These are phyloP conservation scores for Chelonus formosanus DNA, from an alignment of 2,888 invertebrate species.

Conservation along the genomic window DNA sequence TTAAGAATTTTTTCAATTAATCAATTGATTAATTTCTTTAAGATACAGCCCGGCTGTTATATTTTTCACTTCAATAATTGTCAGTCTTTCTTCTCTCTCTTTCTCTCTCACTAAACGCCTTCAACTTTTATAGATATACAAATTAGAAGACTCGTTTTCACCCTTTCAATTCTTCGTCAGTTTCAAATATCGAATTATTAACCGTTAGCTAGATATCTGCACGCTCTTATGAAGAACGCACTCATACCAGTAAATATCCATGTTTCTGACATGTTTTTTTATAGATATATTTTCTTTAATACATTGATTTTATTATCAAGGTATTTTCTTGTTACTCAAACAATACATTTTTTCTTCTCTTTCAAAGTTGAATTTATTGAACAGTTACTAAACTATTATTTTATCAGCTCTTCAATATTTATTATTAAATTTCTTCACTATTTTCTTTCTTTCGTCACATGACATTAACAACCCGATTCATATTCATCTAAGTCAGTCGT, in stretches of 20 bases:
- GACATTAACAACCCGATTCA: constrained; percentile 39
- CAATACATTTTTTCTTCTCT: not conserved
- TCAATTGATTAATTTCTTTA: constrained; percentile 4
- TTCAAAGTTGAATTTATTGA: not conserved
- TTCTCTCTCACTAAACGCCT: constrained; percentile 17
- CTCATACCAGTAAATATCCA: constrained; percentile 30
- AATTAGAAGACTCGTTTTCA: constrained; percentile 1
- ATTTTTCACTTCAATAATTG: not conserved
- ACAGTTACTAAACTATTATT: too few species aligned
- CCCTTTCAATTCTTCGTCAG: constrained; percentile 2
- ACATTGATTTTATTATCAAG: constrained; percentile 2
- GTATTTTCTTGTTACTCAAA: too few species aligned
- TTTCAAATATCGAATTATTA: constrained; percentile 32
- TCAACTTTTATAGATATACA: not conserved
- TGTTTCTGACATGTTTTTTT: constrained; percentile 36
- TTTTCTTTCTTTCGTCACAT: constrained; percentile 49
- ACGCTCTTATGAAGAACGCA: constrained; percentile 32
- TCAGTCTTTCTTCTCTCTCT: constrained; percentile 16
- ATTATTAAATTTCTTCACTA: constrained; percentile 20
- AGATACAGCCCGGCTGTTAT: constrained; percentile 15
- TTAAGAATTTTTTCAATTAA: constrained; percentile 3
- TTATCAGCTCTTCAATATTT: not conserved
- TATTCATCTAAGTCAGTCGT: not conserved
- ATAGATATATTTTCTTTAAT: constrained; percentile 20
- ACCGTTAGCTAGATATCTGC: constrained; percentile 49